Conservation (phyloP, 1,140 invertebrate genomes). For the Dendroctonus valens region DNA sequence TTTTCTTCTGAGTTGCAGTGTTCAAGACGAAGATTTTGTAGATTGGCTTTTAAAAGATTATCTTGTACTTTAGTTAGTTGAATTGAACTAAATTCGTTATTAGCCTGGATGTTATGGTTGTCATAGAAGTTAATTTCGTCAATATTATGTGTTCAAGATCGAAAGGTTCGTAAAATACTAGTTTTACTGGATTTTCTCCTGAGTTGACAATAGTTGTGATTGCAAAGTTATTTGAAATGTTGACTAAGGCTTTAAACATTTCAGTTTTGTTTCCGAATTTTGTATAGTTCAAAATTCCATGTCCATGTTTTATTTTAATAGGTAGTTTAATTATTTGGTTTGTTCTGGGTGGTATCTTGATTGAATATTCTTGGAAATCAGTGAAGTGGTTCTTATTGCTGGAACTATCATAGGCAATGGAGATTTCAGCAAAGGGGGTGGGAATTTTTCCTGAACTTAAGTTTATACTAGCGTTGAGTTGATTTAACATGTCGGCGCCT, state of each 20-base stretch:
- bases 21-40: not conserved
- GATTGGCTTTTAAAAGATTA: slow-evolving; percentile 1
- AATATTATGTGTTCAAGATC: not conserved
- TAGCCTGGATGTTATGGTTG: no score
- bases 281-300: not conserved
- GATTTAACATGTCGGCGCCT: no score
- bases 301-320: not conserved
- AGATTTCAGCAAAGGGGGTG: no score
- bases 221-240: not conserved
- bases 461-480: no score
- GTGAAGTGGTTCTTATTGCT: no score
- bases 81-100: no score
- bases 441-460: no score
- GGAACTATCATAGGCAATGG: no score
- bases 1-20: slow-evolving; percentile 4
- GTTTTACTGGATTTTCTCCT: not conserved
- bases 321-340: not conserved
- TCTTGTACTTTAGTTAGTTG: not conserved
- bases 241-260: not conserved
- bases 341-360: not conserved
- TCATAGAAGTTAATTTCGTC: no score
- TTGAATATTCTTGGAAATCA: no score
- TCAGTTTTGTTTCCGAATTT: not conserved
- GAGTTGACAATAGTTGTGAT: not conserved
- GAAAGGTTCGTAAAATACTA: not conserved